These are phyloP conservation scores for Threskiornis aethiopicus DNA, from an alignment of 2,797 vertebrate genomes.

Conservation along the genomic window DNA sequence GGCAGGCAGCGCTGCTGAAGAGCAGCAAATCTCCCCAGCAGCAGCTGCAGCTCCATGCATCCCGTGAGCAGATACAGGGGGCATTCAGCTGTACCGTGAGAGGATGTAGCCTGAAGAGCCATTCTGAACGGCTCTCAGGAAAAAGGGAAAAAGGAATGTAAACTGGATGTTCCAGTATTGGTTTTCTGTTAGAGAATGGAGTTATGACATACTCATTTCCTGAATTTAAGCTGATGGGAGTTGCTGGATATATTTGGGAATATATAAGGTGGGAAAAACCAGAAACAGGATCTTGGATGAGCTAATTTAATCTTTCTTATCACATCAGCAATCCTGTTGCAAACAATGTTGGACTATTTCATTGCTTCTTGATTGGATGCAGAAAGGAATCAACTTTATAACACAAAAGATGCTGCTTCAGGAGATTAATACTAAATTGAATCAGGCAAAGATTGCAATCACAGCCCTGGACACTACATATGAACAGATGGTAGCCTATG, in stretches of 20 bases:
- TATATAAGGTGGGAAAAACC: not conserved
- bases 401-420: conserved; percentile 1
- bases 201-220: not conserved
- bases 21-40: not conserved
- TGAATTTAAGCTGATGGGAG: not conserved
- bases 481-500: conserved; percentile 32
- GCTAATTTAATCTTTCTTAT: not conserved
- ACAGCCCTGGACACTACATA: not conserved
- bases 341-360: not conserved
- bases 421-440: conserved; percentile 10
- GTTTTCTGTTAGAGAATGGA: not conserved
- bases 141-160: not conserved
- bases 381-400: not conserved
- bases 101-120: not conserved
- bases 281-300: not conserved
- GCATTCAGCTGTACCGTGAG: not conserved
- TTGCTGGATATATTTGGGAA: not conserved
- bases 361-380: not conserved
- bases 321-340: not conserved
- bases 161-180: not conserved
- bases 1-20: not conserved
- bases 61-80: not conserved
- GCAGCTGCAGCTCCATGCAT: not conserved
- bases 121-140: not conserved
- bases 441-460: not conserved